phyloP scores from a whole-genome alignment of 2,113 vertebrate species.

The Tupaia tana region DNA sequence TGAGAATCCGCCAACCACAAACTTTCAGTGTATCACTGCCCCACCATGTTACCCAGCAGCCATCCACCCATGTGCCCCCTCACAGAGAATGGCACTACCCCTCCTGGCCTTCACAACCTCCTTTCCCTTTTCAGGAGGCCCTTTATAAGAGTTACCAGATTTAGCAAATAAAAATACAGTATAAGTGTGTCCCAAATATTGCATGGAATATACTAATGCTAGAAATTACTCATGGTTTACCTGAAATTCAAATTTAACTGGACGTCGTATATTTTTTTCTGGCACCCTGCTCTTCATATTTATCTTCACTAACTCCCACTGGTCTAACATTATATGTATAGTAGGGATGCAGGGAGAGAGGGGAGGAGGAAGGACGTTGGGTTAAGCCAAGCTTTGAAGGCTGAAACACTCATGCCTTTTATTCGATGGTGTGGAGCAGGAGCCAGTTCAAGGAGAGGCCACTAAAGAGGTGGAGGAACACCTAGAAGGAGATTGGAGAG shows the following conservation, averaged over 20 bases:
- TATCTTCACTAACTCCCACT: not conserved
- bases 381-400: not conserved
- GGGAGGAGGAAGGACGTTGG: not conserved
- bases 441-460: not conserved
- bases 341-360: not conserved
- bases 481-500: not conserved
- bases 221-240: conserved; percentile 25
- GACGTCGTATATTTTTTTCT: not conserved
- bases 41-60: not conserved
- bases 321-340: not conserved
- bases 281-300: not conserved
- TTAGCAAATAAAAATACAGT: not conserved
- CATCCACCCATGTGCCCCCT: not conserved
- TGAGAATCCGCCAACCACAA: not conserved
- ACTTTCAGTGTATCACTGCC: not conserved
- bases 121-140: not conserved
- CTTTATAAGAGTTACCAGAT: not conserved
- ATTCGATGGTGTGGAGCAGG: not conserved
- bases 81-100: not conserved
- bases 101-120: not conserved
- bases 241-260: conserved; percentile 21
- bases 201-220: not conserved
- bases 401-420: not conserved
- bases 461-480: not conserved
- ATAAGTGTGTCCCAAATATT: not conserved